Conservation (phyloP, 2,888 invertebrate genomes). For the Ophonus ardosiacus region DNA sequence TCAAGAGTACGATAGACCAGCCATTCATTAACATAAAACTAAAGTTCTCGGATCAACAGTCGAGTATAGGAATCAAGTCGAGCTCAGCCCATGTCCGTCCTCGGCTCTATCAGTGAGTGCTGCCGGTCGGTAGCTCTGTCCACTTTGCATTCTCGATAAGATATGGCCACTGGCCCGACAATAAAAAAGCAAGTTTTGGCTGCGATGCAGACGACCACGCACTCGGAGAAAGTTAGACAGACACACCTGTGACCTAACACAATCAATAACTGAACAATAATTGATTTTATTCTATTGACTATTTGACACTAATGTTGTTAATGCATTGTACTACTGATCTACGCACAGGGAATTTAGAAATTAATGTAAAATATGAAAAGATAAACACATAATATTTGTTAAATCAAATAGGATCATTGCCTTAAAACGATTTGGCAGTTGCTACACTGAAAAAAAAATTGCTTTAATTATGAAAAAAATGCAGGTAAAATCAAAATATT, state of each 20-base stretch:
- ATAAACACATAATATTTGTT: too few relatives aligned
- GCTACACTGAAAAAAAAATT: too few relatives aligned
- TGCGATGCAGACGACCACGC: background rate
- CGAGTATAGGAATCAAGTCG: background rate
- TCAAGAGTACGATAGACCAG: conserved; percentile 52
- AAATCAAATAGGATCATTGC: too few relatives aligned
- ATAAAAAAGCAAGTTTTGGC: conserved; percentile 60
- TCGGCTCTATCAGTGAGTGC: conserved; percentile 25
- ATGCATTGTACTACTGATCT: background rate
- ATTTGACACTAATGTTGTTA: background rate
- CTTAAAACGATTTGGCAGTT: too few relatives aligned
- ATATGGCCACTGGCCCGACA: conserved; percentile 67
- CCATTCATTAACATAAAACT: conserved; percentile 59
- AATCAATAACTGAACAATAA: background rate
- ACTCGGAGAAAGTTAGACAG: background rate
- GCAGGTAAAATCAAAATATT: too few relatives aligned
- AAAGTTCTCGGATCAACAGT: conserved; percentile 23
- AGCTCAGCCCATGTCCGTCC: background rate
- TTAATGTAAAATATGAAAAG: too few relatives aligned
- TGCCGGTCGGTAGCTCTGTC: conserved; percentile 67
- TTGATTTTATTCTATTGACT: background rate
- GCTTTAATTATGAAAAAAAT: too few relatives aligned
- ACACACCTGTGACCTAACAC: conserved; percentile 1
- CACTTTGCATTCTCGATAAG: conserved; percentile 73
- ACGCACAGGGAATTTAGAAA: too few relatives aligned